These are phyloP conservation scores for Tragelaphus buxtoni DNA, from an alignment of 2,113 vertebrate genomes.

Conservation along the genomic window DNA sequence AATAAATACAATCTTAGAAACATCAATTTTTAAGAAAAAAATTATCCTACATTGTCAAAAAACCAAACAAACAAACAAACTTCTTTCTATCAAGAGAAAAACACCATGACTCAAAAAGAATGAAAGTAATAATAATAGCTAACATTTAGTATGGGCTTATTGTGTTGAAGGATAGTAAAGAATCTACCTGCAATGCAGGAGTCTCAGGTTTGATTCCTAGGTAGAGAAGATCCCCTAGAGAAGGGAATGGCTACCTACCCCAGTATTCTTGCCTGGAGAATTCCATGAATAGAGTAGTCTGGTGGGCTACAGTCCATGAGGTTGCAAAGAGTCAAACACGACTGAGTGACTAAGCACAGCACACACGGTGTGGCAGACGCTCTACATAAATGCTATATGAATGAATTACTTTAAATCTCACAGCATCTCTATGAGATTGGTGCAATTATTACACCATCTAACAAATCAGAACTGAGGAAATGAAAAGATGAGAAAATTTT, in stretches of 20 bases:
- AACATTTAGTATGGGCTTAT: neutral
- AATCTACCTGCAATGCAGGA: neutral
- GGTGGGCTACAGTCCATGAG: neutral
- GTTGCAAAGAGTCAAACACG: neutral
- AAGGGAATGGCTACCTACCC: neutral
- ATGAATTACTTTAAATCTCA: neutral
- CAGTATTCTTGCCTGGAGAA: neutral
- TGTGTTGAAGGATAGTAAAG: neutral
- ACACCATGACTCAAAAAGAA: neutral
- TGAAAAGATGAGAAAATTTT: neutral
- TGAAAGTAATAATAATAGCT: neutral
- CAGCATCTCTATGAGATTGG: neutral
- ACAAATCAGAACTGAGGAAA: neutral
- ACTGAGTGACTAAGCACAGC: no score
- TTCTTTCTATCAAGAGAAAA: neutral
- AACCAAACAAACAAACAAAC: neutral
- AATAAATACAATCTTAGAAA: neutral
- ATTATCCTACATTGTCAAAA: no score
- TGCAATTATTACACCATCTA: neutral
- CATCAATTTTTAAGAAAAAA: neutral
- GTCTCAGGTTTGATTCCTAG: neutral
- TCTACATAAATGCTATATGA: neutral
- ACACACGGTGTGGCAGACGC: neutral
- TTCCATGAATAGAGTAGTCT: neutral
- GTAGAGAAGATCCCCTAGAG: neutral